Conservation (phyloP, 2,113 vertebrate species). For the Pteropus alecto region DNA sequence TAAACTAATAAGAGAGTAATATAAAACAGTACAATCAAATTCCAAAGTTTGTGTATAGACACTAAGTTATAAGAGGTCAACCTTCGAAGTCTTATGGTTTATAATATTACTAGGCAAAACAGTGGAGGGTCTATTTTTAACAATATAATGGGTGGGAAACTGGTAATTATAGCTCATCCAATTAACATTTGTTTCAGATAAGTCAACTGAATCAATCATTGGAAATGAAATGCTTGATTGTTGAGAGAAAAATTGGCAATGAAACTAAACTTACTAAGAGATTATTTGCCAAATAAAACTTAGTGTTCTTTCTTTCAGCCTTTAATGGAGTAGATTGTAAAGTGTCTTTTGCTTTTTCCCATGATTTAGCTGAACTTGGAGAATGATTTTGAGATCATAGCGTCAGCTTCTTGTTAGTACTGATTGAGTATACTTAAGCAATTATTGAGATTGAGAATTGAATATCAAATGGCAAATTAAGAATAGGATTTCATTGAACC, state of each 20-base stretch:
- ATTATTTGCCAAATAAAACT: constrained; percentile 47
- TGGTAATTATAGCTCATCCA: constrained; percentile 49
- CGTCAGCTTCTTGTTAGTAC: constrained; percentile 32
- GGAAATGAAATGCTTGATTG: constrained; percentile 51
- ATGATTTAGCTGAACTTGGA: constrained; percentile 41
- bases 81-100: constrained; percentile 29
- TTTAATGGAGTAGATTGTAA: not conserved
- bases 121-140: constrained; percentile 1
- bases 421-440: not conserved
- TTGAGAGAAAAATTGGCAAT: constrained; percentile 56
- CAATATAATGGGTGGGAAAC: constrained; percentile 65
- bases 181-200: constrained; percentile 55
- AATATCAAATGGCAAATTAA: constrained; percentile 40
- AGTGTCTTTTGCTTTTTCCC: constrained; percentile 40
- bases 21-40: not conserved
- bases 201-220: constrained; percentile 30
- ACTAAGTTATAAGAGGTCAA: not conserved
- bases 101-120: not conserved
- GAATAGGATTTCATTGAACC: not conserved
- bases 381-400: constrained; percentile 29
- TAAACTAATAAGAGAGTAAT: not conserved
- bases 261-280: not conserved
- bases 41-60: not conserved
- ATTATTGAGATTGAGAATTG: not conserved
- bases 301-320: constrained; percentile 8